Conservation (phyloP, 2,797 vertebrate species). For the Catharus ustulatus region DNA sequence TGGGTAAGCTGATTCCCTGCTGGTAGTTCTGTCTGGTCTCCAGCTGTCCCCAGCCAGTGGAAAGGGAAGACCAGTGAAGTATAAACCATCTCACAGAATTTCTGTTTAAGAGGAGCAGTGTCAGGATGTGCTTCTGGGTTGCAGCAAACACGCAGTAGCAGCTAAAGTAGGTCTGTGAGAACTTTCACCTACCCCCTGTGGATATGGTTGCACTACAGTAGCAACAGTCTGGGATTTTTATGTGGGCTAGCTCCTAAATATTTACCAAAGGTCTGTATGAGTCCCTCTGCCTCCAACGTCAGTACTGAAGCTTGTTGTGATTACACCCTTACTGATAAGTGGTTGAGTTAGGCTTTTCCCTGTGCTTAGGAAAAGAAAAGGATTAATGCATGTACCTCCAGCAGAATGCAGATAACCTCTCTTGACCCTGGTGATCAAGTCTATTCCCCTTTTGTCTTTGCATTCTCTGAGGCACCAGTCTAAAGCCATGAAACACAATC, state of each 20-base stretch:
- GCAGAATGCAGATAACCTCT: background rate
- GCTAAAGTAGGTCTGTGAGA: background rate
- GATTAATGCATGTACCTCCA: background rate
- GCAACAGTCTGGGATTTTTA: background rate
- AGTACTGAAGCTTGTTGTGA: background rate
- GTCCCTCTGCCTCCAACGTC: background rate
- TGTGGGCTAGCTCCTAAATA: background rate
- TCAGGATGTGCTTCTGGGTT: background rate
- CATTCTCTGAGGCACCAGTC: background rate
- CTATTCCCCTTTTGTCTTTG: background rate
- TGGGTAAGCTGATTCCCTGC: background rate
- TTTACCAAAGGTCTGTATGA: background rate
- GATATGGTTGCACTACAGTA: background rate
- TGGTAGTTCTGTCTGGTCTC: background rate
- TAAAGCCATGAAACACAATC: background rate
- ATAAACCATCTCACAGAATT: accelerated
- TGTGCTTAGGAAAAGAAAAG: background rate
- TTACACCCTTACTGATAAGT: background rate
- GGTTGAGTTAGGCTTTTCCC: background rate
- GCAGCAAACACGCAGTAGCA: background rate
- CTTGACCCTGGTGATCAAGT: background rate
- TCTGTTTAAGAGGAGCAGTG: background rate
- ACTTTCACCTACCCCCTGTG: background rate
- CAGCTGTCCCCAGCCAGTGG: background rate
- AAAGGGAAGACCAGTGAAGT: background rate